Percentiles rank a stretch among this genome's conserved stretches.
phyloP scores from a whole-genome alignment of 2,888 invertebrate genomes.

The Sturmia bella region DNA sequence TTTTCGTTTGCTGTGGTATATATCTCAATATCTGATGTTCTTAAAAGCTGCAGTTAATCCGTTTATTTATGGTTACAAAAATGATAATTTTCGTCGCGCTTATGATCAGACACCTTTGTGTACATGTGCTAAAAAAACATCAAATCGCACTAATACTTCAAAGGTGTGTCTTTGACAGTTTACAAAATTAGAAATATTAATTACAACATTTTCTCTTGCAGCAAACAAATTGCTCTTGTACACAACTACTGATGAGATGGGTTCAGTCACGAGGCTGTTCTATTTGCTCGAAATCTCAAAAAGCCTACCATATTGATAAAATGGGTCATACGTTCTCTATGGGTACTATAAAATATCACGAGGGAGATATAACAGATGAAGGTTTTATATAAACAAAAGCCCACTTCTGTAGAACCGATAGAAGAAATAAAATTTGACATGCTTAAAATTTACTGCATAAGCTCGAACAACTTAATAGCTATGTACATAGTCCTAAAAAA shows the following conservation, averaged over 20 bases:
- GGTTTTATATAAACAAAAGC: neutral
- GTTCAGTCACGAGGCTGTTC: constrained; percentile 7
- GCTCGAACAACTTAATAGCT: too few species aligned
- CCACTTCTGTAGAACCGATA: neutral
- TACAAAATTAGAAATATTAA: neutral
- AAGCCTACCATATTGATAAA: too few species aligned
- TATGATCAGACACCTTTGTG: constrained; percentile 84
- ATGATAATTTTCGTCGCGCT: constrained; percentile 86
- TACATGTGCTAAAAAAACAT: constrained; percentile 71
- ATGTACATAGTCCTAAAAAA: too few species aligned
- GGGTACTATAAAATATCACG: too few species aligned
- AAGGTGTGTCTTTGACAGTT: constrained; percentile 2
- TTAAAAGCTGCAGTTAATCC: constrained; percentile 89
- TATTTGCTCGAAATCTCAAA: constrained; percentile 20
- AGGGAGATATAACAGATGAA: neutral
- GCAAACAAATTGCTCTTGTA: constrained; percentile 18
- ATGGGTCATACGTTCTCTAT: too few species aligned
- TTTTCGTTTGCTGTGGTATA: constrained; percentile 86
- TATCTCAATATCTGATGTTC: constrained; percentile 87
- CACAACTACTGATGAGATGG: constrained; percentile 22
- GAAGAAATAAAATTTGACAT: too few species aligned
- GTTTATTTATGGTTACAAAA: constrained; percentile 89
- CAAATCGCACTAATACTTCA: neutral
- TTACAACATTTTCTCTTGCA: constrained; percentile 1
- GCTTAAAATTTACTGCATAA: too few species aligned